Conservation (phyloP, 2,113 vertebrate species). For the Ascaphus truei region DNA sequence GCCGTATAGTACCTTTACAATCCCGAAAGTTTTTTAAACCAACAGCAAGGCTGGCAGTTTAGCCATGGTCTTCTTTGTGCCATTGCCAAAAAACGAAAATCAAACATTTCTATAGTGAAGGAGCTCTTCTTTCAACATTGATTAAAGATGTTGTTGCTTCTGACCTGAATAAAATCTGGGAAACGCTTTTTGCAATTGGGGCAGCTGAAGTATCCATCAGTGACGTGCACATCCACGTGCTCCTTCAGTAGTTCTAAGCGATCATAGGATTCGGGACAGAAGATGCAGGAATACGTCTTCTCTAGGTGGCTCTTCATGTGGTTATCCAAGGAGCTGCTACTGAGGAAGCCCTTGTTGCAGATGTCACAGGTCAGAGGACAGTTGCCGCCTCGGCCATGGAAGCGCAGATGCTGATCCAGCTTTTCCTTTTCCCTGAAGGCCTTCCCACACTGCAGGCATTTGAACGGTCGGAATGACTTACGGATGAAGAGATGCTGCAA, state of each 20-base stretch:
- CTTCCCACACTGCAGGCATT: constrained; percentile 92
- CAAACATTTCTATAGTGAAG: too few species aligned
- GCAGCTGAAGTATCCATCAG: constrained; percentile 85
- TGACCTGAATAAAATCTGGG: constrained; percentile 92
- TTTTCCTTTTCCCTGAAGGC: constrained; percentile 95
- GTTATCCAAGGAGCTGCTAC: constrained; percentile 78
- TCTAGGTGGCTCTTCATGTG: constrained; percentile 90
- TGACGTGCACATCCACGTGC: constrained; percentile 82
- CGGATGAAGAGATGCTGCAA: constrained; percentile 95
- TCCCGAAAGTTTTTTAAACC: too few species aligned
- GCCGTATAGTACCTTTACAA: too few species aligned
- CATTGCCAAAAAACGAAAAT: too few species aligned
- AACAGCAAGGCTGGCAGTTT: too few species aligned
- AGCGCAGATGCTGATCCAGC: constrained; percentile 88
- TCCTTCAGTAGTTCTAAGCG: constrained; percentile 89
- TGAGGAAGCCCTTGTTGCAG: constrained; percentile 90
- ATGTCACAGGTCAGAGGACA: constrained; percentile 88
- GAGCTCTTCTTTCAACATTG: too few species aligned
- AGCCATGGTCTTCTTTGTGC: too few species aligned
- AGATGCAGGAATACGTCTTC: constrained; percentile 89
- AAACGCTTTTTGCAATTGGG: constrained; percentile 95
- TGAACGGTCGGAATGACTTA: constrained; percentile 92
- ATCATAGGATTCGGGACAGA: constrained; percentile 88
- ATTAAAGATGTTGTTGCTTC: accelerated
- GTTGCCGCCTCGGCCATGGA: constrained; percentile 83